Evolutionary conservation across 2,888 invertebrate species (phyloP).

Genomic region (Cataglyphis albicans): DNA sequence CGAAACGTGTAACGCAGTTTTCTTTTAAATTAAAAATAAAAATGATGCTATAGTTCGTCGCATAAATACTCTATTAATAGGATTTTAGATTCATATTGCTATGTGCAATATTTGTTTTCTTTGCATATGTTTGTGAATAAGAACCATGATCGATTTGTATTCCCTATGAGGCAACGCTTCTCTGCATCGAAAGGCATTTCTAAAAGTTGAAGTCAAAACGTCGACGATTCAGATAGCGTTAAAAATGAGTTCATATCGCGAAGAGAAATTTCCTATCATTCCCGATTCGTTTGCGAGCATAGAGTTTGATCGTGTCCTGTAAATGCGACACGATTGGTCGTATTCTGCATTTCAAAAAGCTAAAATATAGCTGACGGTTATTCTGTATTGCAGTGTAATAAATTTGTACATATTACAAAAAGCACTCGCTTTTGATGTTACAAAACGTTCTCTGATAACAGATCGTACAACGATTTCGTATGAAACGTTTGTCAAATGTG

Average conservation of each 20-base stretch:
- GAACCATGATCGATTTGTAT: slow-evolving; percentile 40
- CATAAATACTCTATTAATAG: slow-evolving; percentile 7
- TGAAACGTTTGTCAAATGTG: slow-evolving; percentile 50
- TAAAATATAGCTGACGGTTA: slow-evolving; percentile 44
- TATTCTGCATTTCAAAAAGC: slow-evolving; percentile 26
- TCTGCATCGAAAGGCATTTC: slow-evolving; percentile 29
- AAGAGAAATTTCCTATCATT: slow-evolving; percentile 26
- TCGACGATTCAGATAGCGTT: slow-evolving; percentile 43
- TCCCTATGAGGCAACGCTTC: slow-evolving; percentile 33
- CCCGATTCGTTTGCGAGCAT: slow-evolving; percentile 32
- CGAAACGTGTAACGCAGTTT: background rate
- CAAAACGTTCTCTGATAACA: slow-evolving; percentile 49
- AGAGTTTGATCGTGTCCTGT: slow-evolving; percentile 18
- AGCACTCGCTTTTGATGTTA: slow-evolving; percentile 25
- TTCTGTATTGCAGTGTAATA: slow-evolving; percentile 34
- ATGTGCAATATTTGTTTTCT: slow-evolving; percentile 19
- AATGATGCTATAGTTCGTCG: background rate
- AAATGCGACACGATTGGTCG: slow-evolving; percentile 34
- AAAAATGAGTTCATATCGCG: slow-evolving; percentile 36
- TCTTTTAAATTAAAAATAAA: background rate
- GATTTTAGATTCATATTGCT: slow-evolving; percentile 13
- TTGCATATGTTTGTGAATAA: background rate
- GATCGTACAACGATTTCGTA: slow-evolving; percentile 47
- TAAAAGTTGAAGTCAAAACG: slow-evolving; percentile 25
- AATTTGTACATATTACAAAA: slow-evolving; percentile 39